These are phyloP conservation scores for Tetragonula clypearis DNA, from an alignment of 1,140 invertebrate genomes.

Conservation along the genomic window DNA sequence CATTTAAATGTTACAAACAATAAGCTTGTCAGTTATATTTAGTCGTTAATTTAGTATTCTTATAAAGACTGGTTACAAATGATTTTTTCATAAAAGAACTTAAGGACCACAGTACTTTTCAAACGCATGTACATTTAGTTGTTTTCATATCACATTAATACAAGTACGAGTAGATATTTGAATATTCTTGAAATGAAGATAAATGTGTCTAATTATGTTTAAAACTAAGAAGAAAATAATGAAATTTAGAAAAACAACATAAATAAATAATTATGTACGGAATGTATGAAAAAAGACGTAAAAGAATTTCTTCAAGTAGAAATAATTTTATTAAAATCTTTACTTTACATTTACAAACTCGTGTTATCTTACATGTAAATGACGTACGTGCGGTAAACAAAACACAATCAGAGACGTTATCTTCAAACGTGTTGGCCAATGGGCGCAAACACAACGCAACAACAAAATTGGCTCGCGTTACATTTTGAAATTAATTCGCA, in stretches of 20 bases:
- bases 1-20: neutral
- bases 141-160: neutral
- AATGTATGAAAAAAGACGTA: neutral
- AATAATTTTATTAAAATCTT: constrained; percentile 2
- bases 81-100: neutral
- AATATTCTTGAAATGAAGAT: neutral
- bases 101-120: neutral
- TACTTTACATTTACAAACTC: neutral
- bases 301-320: neutral
- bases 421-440: neutral
- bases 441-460: neutral
- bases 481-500: neutral
- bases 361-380: neutral
- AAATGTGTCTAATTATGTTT: neutral
- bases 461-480: neutral
- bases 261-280: too few species aligned
- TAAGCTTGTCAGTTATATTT: neutral
- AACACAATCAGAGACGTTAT: neutral
- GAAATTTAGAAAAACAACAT: neutral
- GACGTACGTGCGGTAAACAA: too few species aligned
- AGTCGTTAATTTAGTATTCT: neutral
- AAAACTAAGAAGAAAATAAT: neutral
- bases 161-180: neutral
- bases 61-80: neutral
- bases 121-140: neutral